phyloP scores from a whole-genome alignment of 1,140 invertebrate species.

The Potamilus streckersoni region DNA sequence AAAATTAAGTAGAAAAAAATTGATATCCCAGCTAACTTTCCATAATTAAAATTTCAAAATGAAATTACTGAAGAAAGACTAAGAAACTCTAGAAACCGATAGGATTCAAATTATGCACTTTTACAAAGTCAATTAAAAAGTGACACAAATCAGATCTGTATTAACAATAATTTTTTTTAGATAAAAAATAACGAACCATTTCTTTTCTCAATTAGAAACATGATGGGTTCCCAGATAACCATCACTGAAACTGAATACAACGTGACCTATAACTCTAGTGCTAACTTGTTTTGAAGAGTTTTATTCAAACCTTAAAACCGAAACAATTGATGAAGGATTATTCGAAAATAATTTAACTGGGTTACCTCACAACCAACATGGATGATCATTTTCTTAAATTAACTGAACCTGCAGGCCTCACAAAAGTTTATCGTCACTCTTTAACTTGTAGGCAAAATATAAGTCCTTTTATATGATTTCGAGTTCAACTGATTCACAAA shows the following conservation, averaged over 20 bases:
- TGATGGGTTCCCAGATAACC: slow-evolving; percentile 21
- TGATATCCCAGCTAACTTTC: too few relatives aligned
- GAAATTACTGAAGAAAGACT: too few relatives aligned
- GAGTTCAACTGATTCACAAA: slow-evolving; percentile 34
- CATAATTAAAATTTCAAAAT: too few relatives aligned
- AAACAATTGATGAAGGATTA: slow-evolving; percentile 26
- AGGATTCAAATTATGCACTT: too few relatives aligned
- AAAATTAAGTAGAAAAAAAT: too few relatives aligned
- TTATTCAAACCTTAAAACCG: slow-evolving; percentile 35
- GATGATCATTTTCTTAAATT: slow-evolving; percentile 28
- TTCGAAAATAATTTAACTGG: slow-evolving; percentile 27
- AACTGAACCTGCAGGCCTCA: slow-evolving; percentile 42
- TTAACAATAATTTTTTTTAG: slow-evolving; percentile 29
- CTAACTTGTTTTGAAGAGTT: slow-evolving; percentile 27
- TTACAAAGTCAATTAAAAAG: slow-evolving; percentile 23
- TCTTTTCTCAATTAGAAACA: slow-evolving; percentile 29
- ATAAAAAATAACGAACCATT: slow-evolving; percentile 31
- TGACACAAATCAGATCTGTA: slow-evolving; percentile 8
- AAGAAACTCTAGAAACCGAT: too few relatives aligned
- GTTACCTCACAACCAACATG: slow-evolving; percentile 21
- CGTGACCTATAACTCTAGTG: neutral
- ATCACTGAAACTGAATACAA: slow-evolving; percentile 13
- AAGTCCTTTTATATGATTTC: slow-evolving; percentile 22
- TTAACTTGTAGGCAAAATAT: slow-evolving; percentile 28
- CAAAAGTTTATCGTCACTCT: slow-evolving; percentile 4